Percentiles rank a stretch among this genome's conserved stretches.
Evolutionary conservation across 2,113 vertebrate genomes (phyloP).

Genomic region (Macroglossus sobrinus): DNA sequence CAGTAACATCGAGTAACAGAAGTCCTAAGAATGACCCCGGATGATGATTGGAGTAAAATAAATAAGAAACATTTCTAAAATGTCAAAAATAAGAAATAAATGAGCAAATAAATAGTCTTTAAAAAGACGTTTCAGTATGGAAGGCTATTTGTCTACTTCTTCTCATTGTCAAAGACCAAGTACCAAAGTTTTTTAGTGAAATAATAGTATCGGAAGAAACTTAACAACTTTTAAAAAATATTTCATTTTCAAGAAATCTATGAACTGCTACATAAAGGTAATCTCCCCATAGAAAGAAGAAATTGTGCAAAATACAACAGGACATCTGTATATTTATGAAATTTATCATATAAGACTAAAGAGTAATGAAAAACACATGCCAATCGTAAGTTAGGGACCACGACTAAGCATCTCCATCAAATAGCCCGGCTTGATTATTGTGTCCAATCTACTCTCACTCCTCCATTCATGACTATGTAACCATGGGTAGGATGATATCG

Average conservation of each 20-base stretch:
- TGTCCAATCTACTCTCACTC: not conserved
- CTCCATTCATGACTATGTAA: not conserved
- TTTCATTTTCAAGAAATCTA: not conserved
- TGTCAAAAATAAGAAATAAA: not conserved
- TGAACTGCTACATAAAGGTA: not conserved
- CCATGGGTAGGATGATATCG: not conserved
- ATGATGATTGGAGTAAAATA: not conserved
- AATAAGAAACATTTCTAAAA: not conserved
- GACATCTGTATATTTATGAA: not conserved
- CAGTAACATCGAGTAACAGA: not conserved
- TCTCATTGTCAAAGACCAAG: not conserved
- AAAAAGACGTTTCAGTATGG: not conserved
- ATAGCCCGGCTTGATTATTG: not conserved
- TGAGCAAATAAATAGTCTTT: not conserved
- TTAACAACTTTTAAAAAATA: not conserved
- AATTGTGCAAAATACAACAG: not conserved
- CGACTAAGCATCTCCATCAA: not conserved
- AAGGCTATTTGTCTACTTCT: not conserved
- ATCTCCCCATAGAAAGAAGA: not conserved
- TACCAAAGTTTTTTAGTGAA: not conserved
- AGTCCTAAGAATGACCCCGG: not conserved
- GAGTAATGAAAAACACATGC: not conserved
- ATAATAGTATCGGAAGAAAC: not conserved
- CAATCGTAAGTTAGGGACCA: not conserved
- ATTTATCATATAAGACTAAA: not conserved